Evolutionary conservation across 2,113 vertebrate genomes (phyloP).

Genomic region (Pygoscelis antarcticus): DNA sequence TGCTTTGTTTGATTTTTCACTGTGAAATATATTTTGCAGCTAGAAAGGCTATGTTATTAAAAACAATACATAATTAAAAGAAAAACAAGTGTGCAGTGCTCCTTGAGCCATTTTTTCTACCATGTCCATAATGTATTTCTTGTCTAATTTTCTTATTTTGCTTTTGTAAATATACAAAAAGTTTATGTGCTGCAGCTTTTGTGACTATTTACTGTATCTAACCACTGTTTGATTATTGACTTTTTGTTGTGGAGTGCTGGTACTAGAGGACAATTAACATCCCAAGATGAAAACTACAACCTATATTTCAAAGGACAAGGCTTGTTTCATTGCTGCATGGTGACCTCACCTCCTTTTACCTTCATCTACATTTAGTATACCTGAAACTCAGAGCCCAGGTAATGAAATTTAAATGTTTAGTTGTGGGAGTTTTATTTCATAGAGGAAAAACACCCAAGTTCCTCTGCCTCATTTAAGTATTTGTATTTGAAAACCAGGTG

Average conservation of each 20-base stretch:
- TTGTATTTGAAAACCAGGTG: not conserved
- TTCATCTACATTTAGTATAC: not conserved
- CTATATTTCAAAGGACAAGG: not conserved
- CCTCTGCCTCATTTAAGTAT: not conserved
- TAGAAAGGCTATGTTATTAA: conserved; percentile 46
- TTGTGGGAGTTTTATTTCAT: not conserved
- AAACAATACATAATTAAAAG: conserved; percentile 23
- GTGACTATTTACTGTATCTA: not conserved
- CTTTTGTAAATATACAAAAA: conserved; percentile 7
- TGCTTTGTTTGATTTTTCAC: conserved; percentile 46
- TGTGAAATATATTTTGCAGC: conserved; percentile 62
- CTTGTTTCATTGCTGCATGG: not conserved
- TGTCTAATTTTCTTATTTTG: conserved; percentile 1
- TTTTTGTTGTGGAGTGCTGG: conserved; percentile 5
- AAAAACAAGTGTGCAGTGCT: conserved; percentile 3
- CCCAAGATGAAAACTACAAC: not conserved
- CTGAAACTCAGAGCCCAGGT: not conserved
- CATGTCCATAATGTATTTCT: not conserved
- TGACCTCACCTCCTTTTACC: not conserved
- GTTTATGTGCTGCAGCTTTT: not conserved
- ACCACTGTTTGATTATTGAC: not conserved
- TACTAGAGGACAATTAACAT: not conserved
- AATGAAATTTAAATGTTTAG: not conserved
- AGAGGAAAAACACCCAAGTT: not conserved
- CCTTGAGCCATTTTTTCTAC: conserved; percentile 27